Percentiles rank a stretch among this genome's conserved stretches.
These are phyloP conservation scores for Crypturellus undulatus DNA, from an alignment of 2,113 vertebrate genomes.

Conservation along the genomic window DNA sequence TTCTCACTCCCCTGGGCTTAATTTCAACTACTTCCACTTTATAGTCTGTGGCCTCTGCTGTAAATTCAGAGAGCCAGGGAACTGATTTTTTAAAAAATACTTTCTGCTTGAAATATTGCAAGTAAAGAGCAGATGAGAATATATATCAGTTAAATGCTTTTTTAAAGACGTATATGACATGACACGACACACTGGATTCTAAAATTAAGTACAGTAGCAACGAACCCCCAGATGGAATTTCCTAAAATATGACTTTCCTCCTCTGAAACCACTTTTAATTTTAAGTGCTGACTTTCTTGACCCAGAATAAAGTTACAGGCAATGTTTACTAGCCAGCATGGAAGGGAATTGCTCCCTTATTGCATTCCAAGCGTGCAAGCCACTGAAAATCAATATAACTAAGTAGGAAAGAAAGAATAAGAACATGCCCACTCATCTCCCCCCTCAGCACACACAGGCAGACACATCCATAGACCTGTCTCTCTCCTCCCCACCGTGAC, in stretches of 20 bases:
- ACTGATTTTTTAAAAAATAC: constrained; percentile 57
- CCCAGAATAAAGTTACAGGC: constrained; percentile 63
- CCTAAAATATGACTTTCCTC: constrained; percentile 53
- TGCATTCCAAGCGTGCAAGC: constrained; percentile 35
- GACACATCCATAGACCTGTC: constrained; percentile 31
- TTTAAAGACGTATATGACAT: constrained; percentile 44
- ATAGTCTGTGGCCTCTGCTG: constrained; percentile 33
- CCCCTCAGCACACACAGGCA: neutral
- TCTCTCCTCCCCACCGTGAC: constrained; percentile 31
- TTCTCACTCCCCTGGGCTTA: constrained; percentile 51
- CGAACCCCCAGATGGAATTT: constrained; percentile 37
- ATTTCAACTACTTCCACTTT: constrained; percentile 48
- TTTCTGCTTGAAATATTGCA: constrained; percentile 62
- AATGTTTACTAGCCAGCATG: constrained; percentile 50
- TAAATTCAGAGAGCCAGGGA: constrained; percentile 40
- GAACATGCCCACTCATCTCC: neutral
- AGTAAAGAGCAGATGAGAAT: constrained; percentile 50
- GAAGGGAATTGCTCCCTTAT: constrained; percentile 52
- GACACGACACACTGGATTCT: constrained; percentile 14
- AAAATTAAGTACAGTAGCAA: constrained; percentile 51
- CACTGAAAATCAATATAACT: constrained; percentile 48
- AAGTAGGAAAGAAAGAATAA: constrained; percentile 49
- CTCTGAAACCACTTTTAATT: constrained; percentile 60
- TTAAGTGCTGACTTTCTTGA: constrained; percentile 64
- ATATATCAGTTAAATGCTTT: constrained; percentile 61